Conservation (phyloP, 2,888 invertebrate species). For the Sturmia bella region DNA sequence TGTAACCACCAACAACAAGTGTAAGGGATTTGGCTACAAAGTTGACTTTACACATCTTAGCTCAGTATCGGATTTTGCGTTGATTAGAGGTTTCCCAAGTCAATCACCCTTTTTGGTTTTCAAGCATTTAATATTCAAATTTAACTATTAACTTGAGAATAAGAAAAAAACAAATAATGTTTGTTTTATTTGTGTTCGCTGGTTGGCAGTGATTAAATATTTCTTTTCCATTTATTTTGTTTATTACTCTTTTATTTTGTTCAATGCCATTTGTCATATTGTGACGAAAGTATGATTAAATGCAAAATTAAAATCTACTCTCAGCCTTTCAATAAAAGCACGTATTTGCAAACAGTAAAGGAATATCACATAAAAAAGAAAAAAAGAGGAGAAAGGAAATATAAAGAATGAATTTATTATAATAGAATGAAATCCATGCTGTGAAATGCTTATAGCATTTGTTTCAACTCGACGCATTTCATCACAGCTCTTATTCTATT, state of each 20-base stretch:
- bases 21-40: no score
- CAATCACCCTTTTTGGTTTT: no score
- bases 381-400: constrained; percentile 29
- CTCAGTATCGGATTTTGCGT: no score
- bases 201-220: neutral
- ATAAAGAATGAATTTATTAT: constrained; percentile 29
- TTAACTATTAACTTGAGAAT: no score
- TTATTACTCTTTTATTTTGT: constrained; percentile 11
- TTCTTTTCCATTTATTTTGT: neutral
- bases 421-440: constrained; percentile 58
- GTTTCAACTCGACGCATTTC: constrained; percentile 33
- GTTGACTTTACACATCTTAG: no score
- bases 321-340: constrained; percentile 12
- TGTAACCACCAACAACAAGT: no score
- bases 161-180: no score
- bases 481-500: constrained; percentile 1
- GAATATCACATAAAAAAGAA: constrained; percentile 4
- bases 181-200: neutral
- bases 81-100: no score
- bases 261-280: constrained; percentile 50
- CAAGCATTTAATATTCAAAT: no score
- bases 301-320: constrained; percentile 36
- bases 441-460: constrained; percentile 43
- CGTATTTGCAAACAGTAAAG: constrained; percentile 19
- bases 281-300: constrained; percentile 42